These are phyloP conservation scores for Meloidogyne floridensis DNA, from an alignment of 1,140 invertebrate species.

Conservation along the genomic window DNA sequence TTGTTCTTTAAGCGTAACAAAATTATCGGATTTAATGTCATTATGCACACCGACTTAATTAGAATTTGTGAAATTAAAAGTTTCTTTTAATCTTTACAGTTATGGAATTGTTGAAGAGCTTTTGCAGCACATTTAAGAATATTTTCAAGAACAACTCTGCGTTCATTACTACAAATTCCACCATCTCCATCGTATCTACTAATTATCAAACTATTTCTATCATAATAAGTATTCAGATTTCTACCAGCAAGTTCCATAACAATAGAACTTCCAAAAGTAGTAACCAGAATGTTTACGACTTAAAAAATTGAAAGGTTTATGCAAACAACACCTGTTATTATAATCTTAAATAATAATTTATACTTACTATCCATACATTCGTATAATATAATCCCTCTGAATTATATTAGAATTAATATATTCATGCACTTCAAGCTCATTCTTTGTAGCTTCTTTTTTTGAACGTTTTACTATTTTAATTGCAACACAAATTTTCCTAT, in stretches of 20 bases:
- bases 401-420: not conserved
- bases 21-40: not conserved
- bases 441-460: not conserved
- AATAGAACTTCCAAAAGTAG: not conserved
- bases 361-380: slow-evolving; percentile 7
- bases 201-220: not conserved
- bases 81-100: not conserved
- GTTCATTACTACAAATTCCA: not conserved
- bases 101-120: not conserved
- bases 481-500: not conserved
- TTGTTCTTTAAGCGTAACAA: not conserved
- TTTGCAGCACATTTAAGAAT: not conserved
- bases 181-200: not conserved
- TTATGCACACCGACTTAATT: not conserved
- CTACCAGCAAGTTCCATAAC: not conserved
- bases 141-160: not conserved
- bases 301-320: no score
- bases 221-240: not conserved
- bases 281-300: no score
- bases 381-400: not conserved
- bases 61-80: no score
- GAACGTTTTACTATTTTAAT: not conserved
- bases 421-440: not conserved
- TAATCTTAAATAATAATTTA: no score
- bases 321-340: no score